Conservation (phyloP, 2,888 invertebrate genomes). For the Pediacus dermestoides region DNA sequence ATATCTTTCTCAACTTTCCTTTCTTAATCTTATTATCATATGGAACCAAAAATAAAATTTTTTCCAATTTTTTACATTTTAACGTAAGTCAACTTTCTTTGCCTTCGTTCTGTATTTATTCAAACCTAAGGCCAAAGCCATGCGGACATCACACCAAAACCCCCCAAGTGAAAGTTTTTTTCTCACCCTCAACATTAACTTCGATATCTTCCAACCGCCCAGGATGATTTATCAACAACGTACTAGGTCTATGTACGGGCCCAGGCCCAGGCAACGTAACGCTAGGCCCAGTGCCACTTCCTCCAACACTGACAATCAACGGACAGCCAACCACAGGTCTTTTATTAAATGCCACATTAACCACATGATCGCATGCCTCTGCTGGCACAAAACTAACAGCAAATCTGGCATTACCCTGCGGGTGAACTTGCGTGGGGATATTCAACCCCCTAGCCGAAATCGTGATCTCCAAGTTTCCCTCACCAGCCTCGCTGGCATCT, state of each 20-base stretch:
- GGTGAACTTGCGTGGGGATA: slow-evolving; percentile 90
- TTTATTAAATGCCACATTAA: slow-evolving; percentile 97
- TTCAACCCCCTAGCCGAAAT: slow-evolving; percentile 90
- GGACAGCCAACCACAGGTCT: slow-evolving; percentile 84
- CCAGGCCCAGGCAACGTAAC: slow-evolving; percentile 71
- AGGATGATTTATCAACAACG: slow-evolving; percentile 72
- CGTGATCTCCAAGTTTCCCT: slow-evolving; percentile 95
- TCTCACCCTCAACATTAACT: slow-evolving; percentile 93
- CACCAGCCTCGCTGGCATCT: slow-evolving; percentile 94
- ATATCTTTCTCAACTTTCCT: no score
- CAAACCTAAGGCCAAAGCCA: slow-evolving; percentile 13
- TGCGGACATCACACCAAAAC: slow-evolving; percentile 11
- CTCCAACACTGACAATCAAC: slow-evolving; percentile 77
- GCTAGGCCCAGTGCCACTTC: slow-evolving; percentile 63
- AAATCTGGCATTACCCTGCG: slow-evolving; percentile 86
- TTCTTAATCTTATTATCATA: no score
- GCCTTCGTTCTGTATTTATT: no score
- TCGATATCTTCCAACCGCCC: slow-evolving; percentile 90
- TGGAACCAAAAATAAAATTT: no score
- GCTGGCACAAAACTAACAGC: slow-evolving; percentile 95
- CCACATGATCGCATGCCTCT: slow-evolving; percentile 89
- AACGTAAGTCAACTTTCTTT: no score
- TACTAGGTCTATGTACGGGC: slow-evolving; percentile 67
- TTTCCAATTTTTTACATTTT: no score
- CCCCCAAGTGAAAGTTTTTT: slow-evolving; percentile 15